Evolutionary conservation across 2,113 vertebrate species (phyloP).

Genomic region (Chrysemys picta): DNA sequence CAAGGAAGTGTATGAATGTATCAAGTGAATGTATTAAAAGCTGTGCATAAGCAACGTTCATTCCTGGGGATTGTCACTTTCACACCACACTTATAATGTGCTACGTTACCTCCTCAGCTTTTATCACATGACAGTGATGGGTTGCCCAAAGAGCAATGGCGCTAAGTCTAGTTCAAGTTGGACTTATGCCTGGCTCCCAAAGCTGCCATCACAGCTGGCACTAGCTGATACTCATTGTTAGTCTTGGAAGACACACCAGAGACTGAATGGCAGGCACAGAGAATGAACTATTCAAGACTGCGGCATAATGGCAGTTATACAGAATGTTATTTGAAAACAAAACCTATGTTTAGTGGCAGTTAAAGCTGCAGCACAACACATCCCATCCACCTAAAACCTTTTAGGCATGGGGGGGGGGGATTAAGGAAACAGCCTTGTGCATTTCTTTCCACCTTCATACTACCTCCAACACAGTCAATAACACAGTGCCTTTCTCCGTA

Average conservation of each 20-base stretch:
- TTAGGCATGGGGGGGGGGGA: background rate
- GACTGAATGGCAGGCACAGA: background rate
- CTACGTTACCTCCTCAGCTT: background rate
- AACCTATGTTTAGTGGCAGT: background rate
- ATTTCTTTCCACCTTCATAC: background rate
- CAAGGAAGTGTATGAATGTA: constrained; percentile 30
- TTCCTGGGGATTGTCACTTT: background rate
- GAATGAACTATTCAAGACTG: background rate
- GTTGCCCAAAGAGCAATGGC: background rate
- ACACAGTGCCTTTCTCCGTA: background rate
- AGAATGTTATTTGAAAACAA: background rate
- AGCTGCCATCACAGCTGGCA: background rate
- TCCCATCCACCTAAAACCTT: background rate
- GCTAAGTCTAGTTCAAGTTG: background rate
- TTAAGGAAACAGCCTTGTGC: background rate
- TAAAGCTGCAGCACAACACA: background rate
- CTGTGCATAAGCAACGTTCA: constrained; percentile 9
- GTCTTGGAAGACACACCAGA: background rate
- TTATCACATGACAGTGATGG: constrained; percentile 3
- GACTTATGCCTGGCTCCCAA: background rate
- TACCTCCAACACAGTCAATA: background rate
- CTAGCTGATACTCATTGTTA: background rate
- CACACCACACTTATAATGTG: background rate
- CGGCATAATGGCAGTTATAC: background rate
- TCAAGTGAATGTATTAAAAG: constrained; percentile 43